Evolutionary conservation across 1,140 invertebrate genomes (phyloP).

Genomic region (Acyrthosiphon pisum): DNA sequence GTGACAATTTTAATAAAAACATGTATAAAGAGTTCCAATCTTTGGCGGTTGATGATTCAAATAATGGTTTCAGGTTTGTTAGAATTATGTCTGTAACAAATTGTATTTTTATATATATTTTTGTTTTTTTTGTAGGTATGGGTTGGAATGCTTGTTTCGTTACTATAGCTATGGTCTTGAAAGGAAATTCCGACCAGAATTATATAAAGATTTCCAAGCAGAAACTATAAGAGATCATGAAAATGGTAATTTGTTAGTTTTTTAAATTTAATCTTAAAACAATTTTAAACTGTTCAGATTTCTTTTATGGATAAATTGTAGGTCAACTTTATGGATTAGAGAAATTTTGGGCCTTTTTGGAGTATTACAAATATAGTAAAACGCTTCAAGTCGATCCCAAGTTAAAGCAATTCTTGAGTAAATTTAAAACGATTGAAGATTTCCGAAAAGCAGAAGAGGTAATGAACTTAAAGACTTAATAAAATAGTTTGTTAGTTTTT

Average conservation of each 20-base stretch:
- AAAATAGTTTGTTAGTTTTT: background rate
- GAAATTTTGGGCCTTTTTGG: slow-evolving; percentile 99
- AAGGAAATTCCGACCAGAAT: slow-evolving; percentile 87
- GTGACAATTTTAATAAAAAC: slow-evolving; percentile 97
- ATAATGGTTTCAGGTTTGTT: slow-evolving; percentile 81
- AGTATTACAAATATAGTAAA: slow-evolving; percentile 85
- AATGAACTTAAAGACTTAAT: slow-evolving; percentile 44
- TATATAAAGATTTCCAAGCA: slow-evolving; percentile 95
- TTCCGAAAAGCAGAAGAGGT: slow-evolving; percentile 80
- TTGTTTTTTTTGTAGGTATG: slow-evolving; percentile 72
- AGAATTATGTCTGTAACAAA: too few relatives aligned
- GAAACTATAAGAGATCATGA: slow-evolving; percentile 94
- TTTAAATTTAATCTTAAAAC: slow-evolving; percentile 53
- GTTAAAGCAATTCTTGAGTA: slow-evolving; percentile 80
- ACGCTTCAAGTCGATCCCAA: slow-evolving; percentile 82
- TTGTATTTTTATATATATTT: background rate
- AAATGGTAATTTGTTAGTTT: slow-evolving; percentile 68
- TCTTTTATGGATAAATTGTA: slow-evolving; percentile 63
- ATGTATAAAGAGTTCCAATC: slow-evolving; percentile 97
- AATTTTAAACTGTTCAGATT: slow-evolving; percentile 28
- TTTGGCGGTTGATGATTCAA: slow-evolving; percentile 91
- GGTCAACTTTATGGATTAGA: slow-evolving; percentile 97
- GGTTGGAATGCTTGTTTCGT: slow-evolving; percentile 88
- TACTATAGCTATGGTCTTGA: slow-evolving; percentile 98
- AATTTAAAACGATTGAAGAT: slow-evolving; percentile 94